Evolutionary conservation across 2,888 invertebrate genomes (phyloP).

Genomic region (Apodemia zela): DNA sequence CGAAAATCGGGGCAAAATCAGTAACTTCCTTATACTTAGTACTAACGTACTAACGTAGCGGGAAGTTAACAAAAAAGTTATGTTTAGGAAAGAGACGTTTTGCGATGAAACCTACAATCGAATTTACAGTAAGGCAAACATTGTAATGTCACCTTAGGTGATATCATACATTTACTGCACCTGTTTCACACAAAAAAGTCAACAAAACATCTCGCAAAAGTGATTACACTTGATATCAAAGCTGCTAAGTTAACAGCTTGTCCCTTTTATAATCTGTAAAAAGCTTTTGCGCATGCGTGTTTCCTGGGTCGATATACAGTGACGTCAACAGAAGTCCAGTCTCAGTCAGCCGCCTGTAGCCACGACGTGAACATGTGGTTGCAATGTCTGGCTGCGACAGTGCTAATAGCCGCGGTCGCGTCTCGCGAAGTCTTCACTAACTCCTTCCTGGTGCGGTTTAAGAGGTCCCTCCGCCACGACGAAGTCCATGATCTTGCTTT

Average conservation of each 20-base stretch:
- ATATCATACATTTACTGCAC: too few relatives aligned
- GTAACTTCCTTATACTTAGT: too few relatives aligned
- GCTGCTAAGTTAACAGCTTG: constrained; percentile 38
- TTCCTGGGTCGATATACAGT: constrained; percentile 63
- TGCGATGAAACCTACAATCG: too few relatives aligned
- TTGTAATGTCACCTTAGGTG: too few relatives aligned
- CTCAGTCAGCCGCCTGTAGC: constrained; percentile 72
- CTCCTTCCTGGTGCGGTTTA: constrained; percentile 95
- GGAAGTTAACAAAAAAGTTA: too few relatives aligned
- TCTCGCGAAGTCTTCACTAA: constrained; percentile 93
- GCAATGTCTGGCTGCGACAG: constrained; percentile 64
- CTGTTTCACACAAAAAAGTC: too few relatives aligned
- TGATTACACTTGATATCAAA: constrained; percentile 23
- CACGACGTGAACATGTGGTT: constrained; percentile 70
- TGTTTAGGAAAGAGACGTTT: too few relatives aligned
- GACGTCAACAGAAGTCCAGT: constrained; percentile 62
- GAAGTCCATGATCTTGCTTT: constrained; percentile 91
- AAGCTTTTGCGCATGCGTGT: constrained; percentile 59
- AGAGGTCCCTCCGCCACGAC: constrained; percentile 86
- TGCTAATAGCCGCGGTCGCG: constrained; percentile 62
- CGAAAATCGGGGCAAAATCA: too few relatives aligned
- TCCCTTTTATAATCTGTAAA: constrained; percentile 53
- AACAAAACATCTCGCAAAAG: neutral
- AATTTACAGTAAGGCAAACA: too few relatives aligned
- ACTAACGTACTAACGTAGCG: too few relatives aligned